A percentile compares a stretch with the other conserved stretches of the same genome.
Conservation (phyloP, 2,113 vertebrate genomes). For the Fukomys damarensis region DNA sequence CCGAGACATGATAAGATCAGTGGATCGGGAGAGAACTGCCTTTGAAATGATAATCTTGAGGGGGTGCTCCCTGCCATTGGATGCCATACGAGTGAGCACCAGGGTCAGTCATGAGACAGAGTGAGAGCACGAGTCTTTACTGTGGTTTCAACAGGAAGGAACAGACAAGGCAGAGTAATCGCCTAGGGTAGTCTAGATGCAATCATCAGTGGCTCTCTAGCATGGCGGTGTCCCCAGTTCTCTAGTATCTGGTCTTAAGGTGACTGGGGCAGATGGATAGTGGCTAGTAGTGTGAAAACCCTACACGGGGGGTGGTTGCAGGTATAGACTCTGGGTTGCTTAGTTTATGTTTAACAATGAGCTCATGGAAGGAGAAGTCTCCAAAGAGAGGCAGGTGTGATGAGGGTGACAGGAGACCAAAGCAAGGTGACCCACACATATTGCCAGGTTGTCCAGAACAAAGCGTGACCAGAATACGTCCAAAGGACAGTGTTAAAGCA, state of each 20-base stretch:
- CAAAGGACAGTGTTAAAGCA: neutral
- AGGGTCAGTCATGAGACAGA: neutral
- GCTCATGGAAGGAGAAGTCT: neutral
- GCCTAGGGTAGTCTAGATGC: neutral
- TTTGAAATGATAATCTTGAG: neutral
- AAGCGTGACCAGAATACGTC: neutral
- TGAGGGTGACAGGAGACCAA: neutral
- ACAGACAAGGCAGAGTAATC: rapidly evolving
- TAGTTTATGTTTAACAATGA: neutral
- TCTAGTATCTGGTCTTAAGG: neutral
- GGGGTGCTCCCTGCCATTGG: neutral
- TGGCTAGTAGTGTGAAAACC: no score
- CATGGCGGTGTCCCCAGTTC: neutral
- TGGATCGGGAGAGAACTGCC: neutral
- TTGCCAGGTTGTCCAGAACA: neutral
- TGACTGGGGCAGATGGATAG: neutral
- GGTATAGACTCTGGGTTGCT: neutral
- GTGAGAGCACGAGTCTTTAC: neutral
- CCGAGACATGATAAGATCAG: neutral
- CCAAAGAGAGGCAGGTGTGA: neutral
- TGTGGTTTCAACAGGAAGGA: neutral
- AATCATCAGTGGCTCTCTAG: neutral
- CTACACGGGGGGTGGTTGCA: neutral
- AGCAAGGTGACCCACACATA: neutral
- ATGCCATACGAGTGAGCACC: neutral